Conservation (phyloP, 2,888 invertebrate genomes). For the Ennomos fuscantarius region DNA sequence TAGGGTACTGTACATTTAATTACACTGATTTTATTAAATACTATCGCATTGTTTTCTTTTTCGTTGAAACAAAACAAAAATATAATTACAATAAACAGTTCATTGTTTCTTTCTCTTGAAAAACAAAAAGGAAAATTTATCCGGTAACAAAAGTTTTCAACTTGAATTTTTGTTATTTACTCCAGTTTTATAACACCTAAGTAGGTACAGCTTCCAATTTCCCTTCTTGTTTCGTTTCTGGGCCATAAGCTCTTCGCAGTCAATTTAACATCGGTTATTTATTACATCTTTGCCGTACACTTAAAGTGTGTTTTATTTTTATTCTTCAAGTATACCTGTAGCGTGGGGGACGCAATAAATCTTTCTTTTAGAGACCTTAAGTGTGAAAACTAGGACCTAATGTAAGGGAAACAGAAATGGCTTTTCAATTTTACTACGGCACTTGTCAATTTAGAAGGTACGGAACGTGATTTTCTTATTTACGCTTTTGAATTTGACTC, state of each 20-base stretch:
- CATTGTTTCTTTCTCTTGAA: constrained; percentile 5
- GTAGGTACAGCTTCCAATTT: constrained; percentile 47
- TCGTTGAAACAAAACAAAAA: too few species aligned
- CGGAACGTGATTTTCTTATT: constrained; percentile 6
- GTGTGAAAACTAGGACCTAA: constrained; percentile 67
- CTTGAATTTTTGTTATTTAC: constrained; percentile 30
- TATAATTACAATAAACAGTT: constrained; percentile 10
- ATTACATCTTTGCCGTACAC: constrained; percentile 74
- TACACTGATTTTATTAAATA: too few species aligned
- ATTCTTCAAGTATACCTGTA: constrained; percentile 61
- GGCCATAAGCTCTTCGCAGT: constrained; percentile 76
- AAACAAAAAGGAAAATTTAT: constrained; percentile 17
- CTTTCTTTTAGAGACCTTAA: constrained; percentile 58
- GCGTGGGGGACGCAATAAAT: constrained; percentile 61
- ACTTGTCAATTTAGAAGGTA: constrained; percentile 22
- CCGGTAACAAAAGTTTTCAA: constrained; percentile 21
- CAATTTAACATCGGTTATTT: constrained; percentile 82
- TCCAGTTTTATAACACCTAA: constrained; percentile 32
- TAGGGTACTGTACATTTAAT: too few species aligned
- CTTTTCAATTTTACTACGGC: constrained; percentile 40
- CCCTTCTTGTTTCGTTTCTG: constrained; percentile 65
- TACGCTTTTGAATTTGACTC: background rate
- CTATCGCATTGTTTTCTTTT: too few species aligned
- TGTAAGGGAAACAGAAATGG: constrained; percentile 59
- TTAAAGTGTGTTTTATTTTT: constrained; percentile 71